Percentiles rank a stretch among this genome's conserved stretches.
These are phyloP conservation scores for Drosophila tsacasi DNA, from an alignment of 1,140 invertebrate species.

Conservation along the genomic window DNA sequence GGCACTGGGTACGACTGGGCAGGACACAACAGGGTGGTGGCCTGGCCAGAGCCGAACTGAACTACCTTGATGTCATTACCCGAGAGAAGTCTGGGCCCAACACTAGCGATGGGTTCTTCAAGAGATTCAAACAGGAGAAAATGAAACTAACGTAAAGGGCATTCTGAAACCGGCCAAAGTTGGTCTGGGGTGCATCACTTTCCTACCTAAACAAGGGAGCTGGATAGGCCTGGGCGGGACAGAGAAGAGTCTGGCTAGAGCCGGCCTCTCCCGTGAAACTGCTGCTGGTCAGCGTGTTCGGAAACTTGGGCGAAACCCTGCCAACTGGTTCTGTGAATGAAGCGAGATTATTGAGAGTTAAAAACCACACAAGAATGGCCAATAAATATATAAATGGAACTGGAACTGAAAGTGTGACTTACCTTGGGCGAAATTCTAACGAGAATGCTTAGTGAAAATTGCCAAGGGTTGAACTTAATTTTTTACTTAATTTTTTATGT, in stretches of 20 bases:
- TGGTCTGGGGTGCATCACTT: conserved; percentile 20
- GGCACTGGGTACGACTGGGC: conserved; percentile 90
- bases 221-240: conserved; percentile 91
- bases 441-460: conserved; percentile 23
- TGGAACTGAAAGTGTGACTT: conserved; percentile 35
- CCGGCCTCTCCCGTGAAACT: conserved; percentile 87
- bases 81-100: conserved; percentile 87
- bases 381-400: conserved; percentile 7
- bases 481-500: background rate
- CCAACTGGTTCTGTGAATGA: conserved; percentile 85
- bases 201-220: conserved; percentile 90
- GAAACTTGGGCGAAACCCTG: conserved; percentile 87
- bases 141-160: background rate
- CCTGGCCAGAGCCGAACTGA: conserved; percentile 87
- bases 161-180: conserved; percentile 46
- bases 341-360: conserved; percentile 43
- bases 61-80: conserved; percentile 86
- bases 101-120: conserved; percentile 87
- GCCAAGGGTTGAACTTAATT: conserved; percentile 25
- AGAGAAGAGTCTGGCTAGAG: conserved; percentile 88
- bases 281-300: conserved; percentile 88
- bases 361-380: conserved; percentile 19
- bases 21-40: conserved; percentile 89
- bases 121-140: background rate
- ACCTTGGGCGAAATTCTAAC: conserved; percentile 41